Base-by-base conservation (phyloP, 1,140 invertebrate genomes). In the Bombus sylvicola region DNA sequence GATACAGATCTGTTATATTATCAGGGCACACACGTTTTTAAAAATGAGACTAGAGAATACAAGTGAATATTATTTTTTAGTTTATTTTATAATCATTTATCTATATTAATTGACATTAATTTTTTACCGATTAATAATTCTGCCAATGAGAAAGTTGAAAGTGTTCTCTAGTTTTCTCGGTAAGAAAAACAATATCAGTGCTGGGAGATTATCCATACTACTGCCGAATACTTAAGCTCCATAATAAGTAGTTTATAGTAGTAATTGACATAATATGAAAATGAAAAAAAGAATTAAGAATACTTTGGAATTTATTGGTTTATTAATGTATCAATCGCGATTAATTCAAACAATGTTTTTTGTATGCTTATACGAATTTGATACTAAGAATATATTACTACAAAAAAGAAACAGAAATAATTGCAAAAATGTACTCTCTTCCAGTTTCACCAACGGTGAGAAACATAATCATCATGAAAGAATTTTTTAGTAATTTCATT, bases 111-210 rank as follows among this genome's bases (percentile, higher is more conserved):
- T 9, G n/a, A 71, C 10, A 66, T 43, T 12, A 10, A 43, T 15
- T 72, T 59, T 72, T 25, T 13, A 28, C n/a, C 9, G 5, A 31
- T 68, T 47, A 79, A 68, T 34, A 37, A 41, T 31, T 43, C 25
- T 2, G 10, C 8, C 22, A 59, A 28, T 57, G 6, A 66, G 1
- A 12, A 31, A 31, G 15, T 71, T 71, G 37, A 69, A 79, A 59
- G 66, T 59, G 78, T 83, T 71, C 73, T 79, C 82, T 66, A 31
- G 64, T 66, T 34, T 15, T 59, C 57, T 84, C 57, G 64, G 34
- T n/a, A 37, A 80, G 43, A 43, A 74, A 86, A 81, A 57, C 71
- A 76, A 75, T 87, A 66, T 81, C 68, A 79, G 13, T 88, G 47
- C 47, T 37, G 64, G 34, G 77, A n/a, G 9, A 71, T 69, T 69